Base-by-base conservation (phyloP, 2,113 vertebrate genomes). In the Hiodon alosoides region DNA sequence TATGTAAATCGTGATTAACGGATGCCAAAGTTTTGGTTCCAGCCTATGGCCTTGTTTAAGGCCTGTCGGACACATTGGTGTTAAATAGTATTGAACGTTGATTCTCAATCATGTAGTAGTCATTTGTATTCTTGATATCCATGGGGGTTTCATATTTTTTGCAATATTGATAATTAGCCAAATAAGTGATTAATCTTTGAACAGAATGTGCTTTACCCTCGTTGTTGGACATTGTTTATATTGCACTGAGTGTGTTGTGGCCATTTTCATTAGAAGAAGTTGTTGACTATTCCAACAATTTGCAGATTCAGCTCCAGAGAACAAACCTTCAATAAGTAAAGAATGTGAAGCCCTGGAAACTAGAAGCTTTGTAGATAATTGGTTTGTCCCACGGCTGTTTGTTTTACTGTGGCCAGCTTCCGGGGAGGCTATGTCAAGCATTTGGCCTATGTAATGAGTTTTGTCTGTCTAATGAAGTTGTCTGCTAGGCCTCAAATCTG, bases 301-400 rank as follows among this genome's bases (percentile, higher is more conserved):
- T 76, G 74, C 74, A 16, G 67, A 76, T 64, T 70, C 68, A 31
- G 68, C 67, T 59, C 52, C 64, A 67, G 53, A 31, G 13, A 67
- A 17, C 4, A 62, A 55, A 55, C 74, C 59, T 75, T 76, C 68
- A 76, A 69, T 76, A 71, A 76, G 74, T 55, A 50, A 76, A 76
- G 67, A 76, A 76, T 76, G 74, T 59, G 31, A 5, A 17, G 67
- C 50, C 74, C 54, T 70, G 50, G 74, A 11, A 70, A 76, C 67
- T 50, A 46, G 58, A 60, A 69, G n/a, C 50, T 31, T 67, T 46
- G 6, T 5, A 47, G 74, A 71, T 65, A 52, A 70, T 70, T 70
- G 67, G 58, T 52, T 59, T 70, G 74, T 76, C 68, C 10, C 67
- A 70, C 13, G 31, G 50, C 74, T 62, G 51, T 54, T 64, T 60